phyloP scores from a whole-genome alignment of 2,888 invertebrate genomes.

The Geophilus truncorum region DNA sequence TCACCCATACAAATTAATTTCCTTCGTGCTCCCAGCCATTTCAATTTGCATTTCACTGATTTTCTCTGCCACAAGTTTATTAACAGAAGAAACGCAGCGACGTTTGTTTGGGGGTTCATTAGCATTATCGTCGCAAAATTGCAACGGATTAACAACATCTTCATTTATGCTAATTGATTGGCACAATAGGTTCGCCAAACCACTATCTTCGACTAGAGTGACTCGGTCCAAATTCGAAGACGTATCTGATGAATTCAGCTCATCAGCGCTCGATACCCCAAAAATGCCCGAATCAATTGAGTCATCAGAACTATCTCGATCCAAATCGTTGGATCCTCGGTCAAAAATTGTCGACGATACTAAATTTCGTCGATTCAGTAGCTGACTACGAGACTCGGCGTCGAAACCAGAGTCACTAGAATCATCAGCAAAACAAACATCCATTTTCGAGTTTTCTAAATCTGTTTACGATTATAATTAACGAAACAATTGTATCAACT shows the following conservation, averaged over 20 bases:
- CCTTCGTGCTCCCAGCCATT: background rate
- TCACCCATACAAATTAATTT: background rate
- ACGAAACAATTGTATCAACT: background rate
- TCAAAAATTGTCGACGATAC: background rate
- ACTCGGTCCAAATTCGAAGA: background rate
- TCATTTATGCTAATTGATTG: conserved; percentile 29
- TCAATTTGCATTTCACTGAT: background rate
- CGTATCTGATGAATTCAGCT: background rate
- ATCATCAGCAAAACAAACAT: conserved; percentile 56
- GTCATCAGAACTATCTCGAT: conserved; percentile 36
- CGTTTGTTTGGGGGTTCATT: conserved; percentile 29
- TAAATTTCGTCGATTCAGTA: background rate
- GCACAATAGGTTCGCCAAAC: conserved; percentile 25
- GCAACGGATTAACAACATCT: background rate
- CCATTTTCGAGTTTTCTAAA: conserved; percentile 12
- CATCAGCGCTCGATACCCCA: conserved; percentile 13
- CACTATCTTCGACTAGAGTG: background rate
- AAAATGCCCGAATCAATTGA: conserved; percentile 36
- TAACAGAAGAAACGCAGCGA: background rate
- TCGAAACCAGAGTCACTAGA: conserved; percentile 86
- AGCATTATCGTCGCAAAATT: background rate
- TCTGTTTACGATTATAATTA: background rate
- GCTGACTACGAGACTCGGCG: conserved; percentile 55
- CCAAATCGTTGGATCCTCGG: conserved; percentile 33
- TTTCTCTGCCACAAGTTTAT: background rate